Evolutionary conservation across 2,888 invertebrate species (phyloP), one percentile per base, ranked within the genome.

Genomic region (Sericinus montela): DNA sequence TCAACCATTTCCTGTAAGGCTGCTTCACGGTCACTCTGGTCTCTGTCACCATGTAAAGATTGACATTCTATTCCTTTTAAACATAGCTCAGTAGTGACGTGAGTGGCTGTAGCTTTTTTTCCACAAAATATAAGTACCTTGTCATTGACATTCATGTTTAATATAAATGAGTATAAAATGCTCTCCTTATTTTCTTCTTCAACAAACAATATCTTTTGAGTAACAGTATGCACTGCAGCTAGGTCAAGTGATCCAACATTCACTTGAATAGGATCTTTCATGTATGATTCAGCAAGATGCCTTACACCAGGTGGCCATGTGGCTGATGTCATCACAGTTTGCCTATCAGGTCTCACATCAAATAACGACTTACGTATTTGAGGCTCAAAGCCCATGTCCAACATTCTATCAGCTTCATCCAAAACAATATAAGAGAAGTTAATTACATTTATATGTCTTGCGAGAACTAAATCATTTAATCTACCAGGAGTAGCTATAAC

Each of bases 311-410:
- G 84, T 0, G 98, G 98, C 98, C 98, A 98, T 0, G 98, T 98
- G 10, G 98, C 98, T 70, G 95, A 95, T 0, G 98, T 98, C 97
- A 98, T 97, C 0, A 98, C 93, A n/a, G 97, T 97, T 75, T 98
- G 98, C 45, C 97, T 85, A 69, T 97, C 97, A 6, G 97, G 96
- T 45, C 97, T 91, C 15, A 97, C 92, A 67, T 94, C 93, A 51
- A 95, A 88, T 57, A 97, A 80, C 10, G 94, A 92, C 70, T 94
- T 95, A 32, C 95, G 92, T 56, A 98, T 99, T 91, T 93, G 95
- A 2, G 95, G 95, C 65, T 95, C 95, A 69, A 96, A 96, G 13
- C 95, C 95, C 93, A 95, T 94, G 63, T 95, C 95, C 57, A 96
- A 80, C 96, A 96, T 96, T 52, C 95, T 91, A 73, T 96, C 96